Conservation (phyloP, 2,797 vertebrate species). For the Fistularia tabacaria region DNA sequence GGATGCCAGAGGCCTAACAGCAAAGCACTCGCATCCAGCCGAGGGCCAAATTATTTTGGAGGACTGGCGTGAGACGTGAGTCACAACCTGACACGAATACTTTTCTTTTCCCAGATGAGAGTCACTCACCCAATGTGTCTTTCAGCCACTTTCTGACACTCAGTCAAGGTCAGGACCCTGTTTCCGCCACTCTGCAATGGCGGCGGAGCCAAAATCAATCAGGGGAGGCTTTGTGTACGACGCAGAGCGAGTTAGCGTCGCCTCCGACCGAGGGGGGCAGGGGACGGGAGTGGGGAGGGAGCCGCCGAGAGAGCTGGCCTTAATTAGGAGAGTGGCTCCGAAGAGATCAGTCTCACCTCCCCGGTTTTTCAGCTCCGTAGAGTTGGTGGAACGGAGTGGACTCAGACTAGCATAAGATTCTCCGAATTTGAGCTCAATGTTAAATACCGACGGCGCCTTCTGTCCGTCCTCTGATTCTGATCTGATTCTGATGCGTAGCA, state of each 20-base stretch:
- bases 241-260: conserved; percentile 12
- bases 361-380: neutral
- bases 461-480: too few relatives aligned
- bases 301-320: conserved; percentile 18
- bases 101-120: neutral
- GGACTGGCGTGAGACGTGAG: conserved; percentile 28
- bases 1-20: conserved; percentile 55
- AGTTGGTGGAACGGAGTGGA: conserved; percentile 17
- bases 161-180: conserved; percentile 46
- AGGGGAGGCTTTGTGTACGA: conserved; percentile 8
- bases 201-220: conserved; percentile 52
- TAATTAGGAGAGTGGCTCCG: conserved; percentile 21
- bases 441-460: too few relatives aligned
- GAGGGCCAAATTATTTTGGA: conserved; percentile 45
- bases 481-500: too few relatives aligned
- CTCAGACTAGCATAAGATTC: conserved; percentile 19
- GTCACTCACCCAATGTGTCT: too few relatives aligned
- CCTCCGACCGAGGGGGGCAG: conserved; percentile 3
- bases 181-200: conserved; percentile 55
- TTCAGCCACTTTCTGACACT: conserved; percentile 10
- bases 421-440: too few relatives aligned
- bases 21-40: conserved; percentile 48
- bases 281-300: conserved; percentile 6
- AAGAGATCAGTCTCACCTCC: conserved; percentile 14
- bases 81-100: neutral